Conservation (phyloP, 1,140 invertebrate genomes). For the Nautilus pompilius region DNA sequence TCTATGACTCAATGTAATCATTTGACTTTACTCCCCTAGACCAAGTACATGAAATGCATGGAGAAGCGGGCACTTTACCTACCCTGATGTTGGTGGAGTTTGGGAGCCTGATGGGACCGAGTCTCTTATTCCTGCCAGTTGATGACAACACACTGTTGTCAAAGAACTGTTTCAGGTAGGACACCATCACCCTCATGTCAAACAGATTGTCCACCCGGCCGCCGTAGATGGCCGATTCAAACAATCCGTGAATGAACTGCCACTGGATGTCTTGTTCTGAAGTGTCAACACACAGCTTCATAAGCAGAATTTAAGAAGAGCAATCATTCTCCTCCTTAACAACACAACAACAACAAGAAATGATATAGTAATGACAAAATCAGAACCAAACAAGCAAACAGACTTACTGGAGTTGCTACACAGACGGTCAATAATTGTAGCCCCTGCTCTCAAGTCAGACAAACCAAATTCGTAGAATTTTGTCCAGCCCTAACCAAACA, state of each 20-base stretch:
- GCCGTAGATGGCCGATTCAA: slow-evolving; percentile 81
- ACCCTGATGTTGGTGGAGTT: slow-evolving; percentile 58
- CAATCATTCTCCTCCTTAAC: too few species aligned
- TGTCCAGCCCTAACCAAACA: slow-evolving; percentile 67
- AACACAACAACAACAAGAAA: too few species aligned
- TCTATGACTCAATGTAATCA: too few species aligned
- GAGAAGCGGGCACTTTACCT: too few species aligned
- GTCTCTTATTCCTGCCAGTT: slow-evolving; percentile 59
- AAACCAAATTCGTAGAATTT: slow-evolving; percentile 89
- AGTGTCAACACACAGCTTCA: too few species aligned
- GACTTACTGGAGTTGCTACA: slow-evolving; percentile 35
- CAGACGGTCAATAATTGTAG: slow-evolving; percentile 68
- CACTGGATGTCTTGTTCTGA: slow-evolving; percentile 62
- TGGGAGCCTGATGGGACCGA: slow-evolving; percentile 47
- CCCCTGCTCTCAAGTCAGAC: slow-evolving; percentile 75
- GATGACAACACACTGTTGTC: slow-evolving; percentile 58
- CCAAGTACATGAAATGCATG: too few species aligned
- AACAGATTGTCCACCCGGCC: slow-evolving; percentile 80
- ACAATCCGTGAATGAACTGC: slow-evolving; percentile 76
- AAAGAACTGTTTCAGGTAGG: slow-evolving; percentile 76
- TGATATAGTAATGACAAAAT: too few species aligned
- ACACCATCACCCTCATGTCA: slow-evolving; percentile 71
- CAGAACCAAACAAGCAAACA: too few species aligned
- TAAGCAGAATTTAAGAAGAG: too few species aligned
- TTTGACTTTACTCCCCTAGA: too few species aligned